phyloP scores from a whole-genome alignment of 2,888 invertebrate genomes.

The Tetragonisca angustula region DNA sequence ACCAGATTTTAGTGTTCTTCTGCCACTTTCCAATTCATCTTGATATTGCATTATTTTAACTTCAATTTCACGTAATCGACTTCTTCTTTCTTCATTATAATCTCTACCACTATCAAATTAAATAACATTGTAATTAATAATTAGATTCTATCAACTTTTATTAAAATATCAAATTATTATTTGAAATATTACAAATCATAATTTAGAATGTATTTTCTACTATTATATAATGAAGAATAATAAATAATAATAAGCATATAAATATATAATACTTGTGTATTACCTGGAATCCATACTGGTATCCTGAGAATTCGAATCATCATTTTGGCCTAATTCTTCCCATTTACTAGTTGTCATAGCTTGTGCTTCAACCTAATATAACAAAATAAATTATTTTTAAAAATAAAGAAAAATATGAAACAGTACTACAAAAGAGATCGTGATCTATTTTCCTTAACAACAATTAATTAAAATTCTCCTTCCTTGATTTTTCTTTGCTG shows the following conservation, averaged over 20 bases:
- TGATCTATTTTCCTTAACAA: background rate
- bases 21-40: conserved; percentile 96
- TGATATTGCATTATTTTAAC: conserved; percentile 97
- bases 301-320: conserved; percentile 83
- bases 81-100: conserved; percentile 89
- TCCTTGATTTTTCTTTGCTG: background rate
- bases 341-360: conserved; percentile 95
- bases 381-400: background rate
- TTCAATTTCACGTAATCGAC: conserved; percentile 95
- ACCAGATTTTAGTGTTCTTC: conserved; percentile 89
- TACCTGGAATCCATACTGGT: conserved; percentile 84
- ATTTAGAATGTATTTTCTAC: too few species aligned
- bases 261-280: background rate
- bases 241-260: background rate
- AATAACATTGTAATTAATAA: background rate
- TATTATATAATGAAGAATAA: too few species aligned
- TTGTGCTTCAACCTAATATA: conserved; percentile 87
- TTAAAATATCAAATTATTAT: background rate
- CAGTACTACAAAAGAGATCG: background rate
- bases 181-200: background rate
- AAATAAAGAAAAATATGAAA: background rate
- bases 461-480: background rate
- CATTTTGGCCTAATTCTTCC: conserved; percentile 89
- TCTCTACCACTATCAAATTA: conserved; percentile 83
- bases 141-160: background rate